Conservation (phyloP, 2,888 invertebrate species). For the Sphaerophoria rueppellii region DNA sequence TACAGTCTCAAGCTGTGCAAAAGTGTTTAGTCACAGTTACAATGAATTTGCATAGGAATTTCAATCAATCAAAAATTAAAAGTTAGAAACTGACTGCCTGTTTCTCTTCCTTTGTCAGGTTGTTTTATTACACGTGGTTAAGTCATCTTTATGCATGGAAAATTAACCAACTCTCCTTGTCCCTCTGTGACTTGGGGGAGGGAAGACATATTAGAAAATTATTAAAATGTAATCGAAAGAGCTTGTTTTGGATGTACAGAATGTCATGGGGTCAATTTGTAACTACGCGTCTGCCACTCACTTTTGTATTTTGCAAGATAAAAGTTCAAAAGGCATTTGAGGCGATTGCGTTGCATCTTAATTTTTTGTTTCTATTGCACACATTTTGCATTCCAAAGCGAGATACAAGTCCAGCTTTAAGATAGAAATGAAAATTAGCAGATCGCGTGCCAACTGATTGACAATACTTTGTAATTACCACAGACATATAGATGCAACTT, state of each 20-base stretch:
- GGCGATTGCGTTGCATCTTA: slow-evolving; percentile 35
- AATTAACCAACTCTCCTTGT: slow-evolving; percentile 4
- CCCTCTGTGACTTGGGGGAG: not conserved
- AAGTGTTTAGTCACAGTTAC: slow-evolving; percentile 33
- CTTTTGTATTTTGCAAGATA: slow-evolving; percentile 1
- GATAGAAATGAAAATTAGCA: slow-evolving; percentile 40
- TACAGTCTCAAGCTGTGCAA: slow-evolving; percentile 33
- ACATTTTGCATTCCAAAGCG: slow-evolving; percentile 24
- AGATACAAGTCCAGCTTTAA: not conserved
- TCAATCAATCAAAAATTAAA: slow-evolving; percentile 65
- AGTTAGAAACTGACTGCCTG: not conserved
- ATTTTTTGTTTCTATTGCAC: slow-evolving; percentile 14
- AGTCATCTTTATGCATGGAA: slow-evolving; percentile 4
- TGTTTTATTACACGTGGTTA: slow-evolving; percentile 11
- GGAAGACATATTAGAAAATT: slow-evolving; percentile 18
- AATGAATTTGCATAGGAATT: slow-evolving; percentile 70
- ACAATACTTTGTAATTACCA: slow-evolving; percentile 70
- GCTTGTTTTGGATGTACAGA: slow-evolving; percentile 15
- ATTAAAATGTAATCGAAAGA: slow-evolving; percentile 50
- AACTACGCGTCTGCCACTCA: slow-evolving; percentile 31
- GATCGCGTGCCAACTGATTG: slow-evolving; percentile 72
- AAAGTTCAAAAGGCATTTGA: slow-evolving; percentile 65
- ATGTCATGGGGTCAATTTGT: slow-evolving; percentile 64
- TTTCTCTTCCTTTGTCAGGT: slow-evolving; percentile 16
- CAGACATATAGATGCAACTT: slow-evolving; percentile 49